Evolutionary conservation across 2,888 invertebrate species (phyloP), one percentile per base, ranked within the genome.

Genomic region (Eilema depressum): DNA sequence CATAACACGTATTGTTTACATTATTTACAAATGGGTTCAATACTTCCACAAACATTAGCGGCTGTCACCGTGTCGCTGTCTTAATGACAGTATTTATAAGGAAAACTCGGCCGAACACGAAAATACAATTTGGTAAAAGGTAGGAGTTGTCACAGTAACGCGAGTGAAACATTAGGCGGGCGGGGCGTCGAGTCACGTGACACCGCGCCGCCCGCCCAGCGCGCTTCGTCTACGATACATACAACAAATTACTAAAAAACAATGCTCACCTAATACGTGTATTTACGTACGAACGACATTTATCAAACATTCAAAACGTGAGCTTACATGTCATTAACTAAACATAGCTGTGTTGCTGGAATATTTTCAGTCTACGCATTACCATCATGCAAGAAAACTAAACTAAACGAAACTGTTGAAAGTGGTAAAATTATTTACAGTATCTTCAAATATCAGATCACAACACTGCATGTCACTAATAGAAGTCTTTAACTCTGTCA

Each of bases 21-120:
- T 90, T 89, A 87, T 86, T 84, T 87, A 86, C 87, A 91, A 93
- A 93, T 91, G 88, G 88, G 86, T 87, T 86, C 89, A 86, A 92
- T 93, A 91, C 91, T 88, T 90, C 84, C 82, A 88, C 86, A 89
- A 87, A 91, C 93, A 94, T 95, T 93, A 94, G 89, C 92, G 90
- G 90, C 93, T 94, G 95, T 93, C 95, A 90, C 88, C 81, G 86
- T 88, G 91, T 89, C 88, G 88, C 90, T 91, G 91, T 92, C 92
- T 93, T 95, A 95, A 95, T 95, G 93, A 95, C 93, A 93, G 93
- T 94, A 93, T 95, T 95, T 95, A 94, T 94, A 94, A 94, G 94
- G 93, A 94, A 94, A 95, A 93, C 91, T 94, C 93, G 89, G 87
- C 86, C 85, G 91, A 93, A 95, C 95, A 95, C 91, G 95, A 94